Evolutionary conservation across 30 jellyfish, hydroid and myxozoan species (phyloP).

Genomic region (Mastigias papua): DNA sequence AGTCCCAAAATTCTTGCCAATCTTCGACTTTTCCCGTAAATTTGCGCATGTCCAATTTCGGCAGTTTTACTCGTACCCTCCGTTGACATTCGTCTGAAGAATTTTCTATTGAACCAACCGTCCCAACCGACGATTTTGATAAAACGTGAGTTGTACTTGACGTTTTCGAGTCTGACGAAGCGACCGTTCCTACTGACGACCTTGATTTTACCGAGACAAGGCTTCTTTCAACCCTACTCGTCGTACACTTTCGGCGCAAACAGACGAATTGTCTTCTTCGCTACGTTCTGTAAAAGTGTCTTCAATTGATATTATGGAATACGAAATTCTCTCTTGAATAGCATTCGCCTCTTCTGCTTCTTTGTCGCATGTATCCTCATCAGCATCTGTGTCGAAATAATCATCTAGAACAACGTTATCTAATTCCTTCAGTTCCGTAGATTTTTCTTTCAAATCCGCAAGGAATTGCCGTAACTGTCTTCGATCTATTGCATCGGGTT

Average conservation of each 20-base stretch:
- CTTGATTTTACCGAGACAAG: constrained; percentile 9
- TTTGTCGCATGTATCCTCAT: constrained; percentile 21
- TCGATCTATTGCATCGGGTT: background rate
- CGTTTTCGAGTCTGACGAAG: background rate
- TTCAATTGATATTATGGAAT: background rate
- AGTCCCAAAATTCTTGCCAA: constrained; percentile 52
- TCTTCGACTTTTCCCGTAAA: constrained; percentile 26
- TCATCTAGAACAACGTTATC: constrained; percentile 4
- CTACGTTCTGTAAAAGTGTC: background rate
- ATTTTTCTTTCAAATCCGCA: constrained; percentile 36
- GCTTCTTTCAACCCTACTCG: constrained; percentile 18
- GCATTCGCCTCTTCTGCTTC: constrained; percentile 48
- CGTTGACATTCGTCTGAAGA: background rate
- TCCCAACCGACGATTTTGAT: background rate
- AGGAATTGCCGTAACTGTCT: constrained; percentile 17
- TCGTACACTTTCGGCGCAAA: background rate
- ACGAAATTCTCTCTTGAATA: constrained; percentile 9
- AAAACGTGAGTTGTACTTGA: background rate
- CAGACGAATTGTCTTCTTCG: background rate
- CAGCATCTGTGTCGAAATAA: background rate
- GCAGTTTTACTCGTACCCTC: constrained; percentile 22
- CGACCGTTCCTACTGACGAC: constrained; percentile 4
- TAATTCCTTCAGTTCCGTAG: background rate
- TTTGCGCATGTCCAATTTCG: constrained; percentile 35
- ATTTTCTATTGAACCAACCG: background rate